Evolutionary conservation across 2,113 vertebrate genomes (phyloP), one percentile per base, ranked within the genome.

Genomic region (Tilapia sparmanii): DNA sequence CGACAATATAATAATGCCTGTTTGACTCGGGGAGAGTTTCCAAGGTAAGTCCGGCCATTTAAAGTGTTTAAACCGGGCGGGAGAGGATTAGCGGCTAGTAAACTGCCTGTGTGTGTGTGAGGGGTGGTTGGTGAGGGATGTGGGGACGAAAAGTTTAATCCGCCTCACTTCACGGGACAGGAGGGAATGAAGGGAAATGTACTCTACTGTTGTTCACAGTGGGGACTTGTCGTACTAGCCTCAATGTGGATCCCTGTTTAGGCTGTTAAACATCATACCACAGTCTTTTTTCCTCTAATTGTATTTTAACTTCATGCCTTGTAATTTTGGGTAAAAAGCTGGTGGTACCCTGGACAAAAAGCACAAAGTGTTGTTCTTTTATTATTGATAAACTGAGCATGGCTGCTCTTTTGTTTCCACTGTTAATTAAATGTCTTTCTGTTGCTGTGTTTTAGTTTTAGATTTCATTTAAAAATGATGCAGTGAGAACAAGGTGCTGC

Each of bases 1-100:
- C 31, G 94, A 95, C 85, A 93, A 95, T 35, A 93, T 91, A 88
- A 93, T 95, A 91, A 92, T 92, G 92, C 83, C 93, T 18, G 71
- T 89, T 85, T 95, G 87, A 96, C 90, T 86, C 86, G 66, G 82
- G 88, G 88, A 90, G 6, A 83, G 57, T 81, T 88, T 92, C 57
- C 91, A 96, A 95, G 95, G 95, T 96, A 18, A 26, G 92, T 88
- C 85, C 78, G 22, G 2, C 15, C 6, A 3, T 76, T 53, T 52
- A 26, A 47, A 12, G 1, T 8, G 13, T 81, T 73, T 2, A 10
- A 81, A 45, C 35, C 8, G 83, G 50, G 9, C 22, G 19, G 80
- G 10, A 15, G 26, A 73, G 50, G n/a, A 40, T 85, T 81, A 80
- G 47, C 81, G 82, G 61, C 52, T 6, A 4, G 42, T 45, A 71